phyloP scores from a whole-genome alignment of 2,888 invertebrate genomes.

The Drosophila gaucha region DNA sequence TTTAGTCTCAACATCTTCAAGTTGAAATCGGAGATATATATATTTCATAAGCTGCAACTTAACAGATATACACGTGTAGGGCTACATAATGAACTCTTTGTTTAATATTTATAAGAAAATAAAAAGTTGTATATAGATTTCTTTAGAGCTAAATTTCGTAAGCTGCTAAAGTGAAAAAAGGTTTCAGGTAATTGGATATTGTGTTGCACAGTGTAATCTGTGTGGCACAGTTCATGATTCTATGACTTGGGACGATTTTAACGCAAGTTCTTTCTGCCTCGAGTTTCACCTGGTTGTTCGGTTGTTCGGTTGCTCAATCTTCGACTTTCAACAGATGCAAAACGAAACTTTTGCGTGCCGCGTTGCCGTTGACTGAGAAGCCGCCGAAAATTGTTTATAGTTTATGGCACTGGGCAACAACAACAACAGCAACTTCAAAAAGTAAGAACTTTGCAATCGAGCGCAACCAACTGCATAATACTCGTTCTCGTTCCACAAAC shows the following conservation, averaged over 20 bases:
- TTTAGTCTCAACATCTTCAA: not conserved
- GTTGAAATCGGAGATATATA: not conserved
- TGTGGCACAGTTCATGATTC: constrained; percentile 47
- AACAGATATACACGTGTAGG: not conserved
- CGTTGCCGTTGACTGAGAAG: constrained; percentile 64
- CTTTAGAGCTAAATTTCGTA: not conserved
- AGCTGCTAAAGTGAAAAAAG: no score
- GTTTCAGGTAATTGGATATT: not conserved
- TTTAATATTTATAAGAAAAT: no score
- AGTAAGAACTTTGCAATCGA: no score
- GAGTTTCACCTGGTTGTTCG: constrained; percentile 15
- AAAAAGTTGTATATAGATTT: not conserved
- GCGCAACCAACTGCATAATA: no score
- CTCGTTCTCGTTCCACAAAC: no score
- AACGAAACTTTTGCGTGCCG: constrained; percentile 74
- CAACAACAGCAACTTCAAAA: constrained; percentile 56
- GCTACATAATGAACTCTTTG: not conserved
- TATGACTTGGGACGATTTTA: constrained; percentile 39
- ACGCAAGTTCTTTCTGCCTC: constrained; percentile 30
- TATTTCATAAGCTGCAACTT: not conserved
- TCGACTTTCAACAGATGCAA: constrained; percentile 66
- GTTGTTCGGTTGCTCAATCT: constrained; percentile 55
- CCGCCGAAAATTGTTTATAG: constrained; percentile 74
- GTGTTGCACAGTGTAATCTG: constrained; percentile 46
- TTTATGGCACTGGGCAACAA: constrained; percentile 45